Evolutionary conservation across 1,140 invertebrate genomes (phyloP).

Genomic region (Drosophila pruinosa): DNA sequence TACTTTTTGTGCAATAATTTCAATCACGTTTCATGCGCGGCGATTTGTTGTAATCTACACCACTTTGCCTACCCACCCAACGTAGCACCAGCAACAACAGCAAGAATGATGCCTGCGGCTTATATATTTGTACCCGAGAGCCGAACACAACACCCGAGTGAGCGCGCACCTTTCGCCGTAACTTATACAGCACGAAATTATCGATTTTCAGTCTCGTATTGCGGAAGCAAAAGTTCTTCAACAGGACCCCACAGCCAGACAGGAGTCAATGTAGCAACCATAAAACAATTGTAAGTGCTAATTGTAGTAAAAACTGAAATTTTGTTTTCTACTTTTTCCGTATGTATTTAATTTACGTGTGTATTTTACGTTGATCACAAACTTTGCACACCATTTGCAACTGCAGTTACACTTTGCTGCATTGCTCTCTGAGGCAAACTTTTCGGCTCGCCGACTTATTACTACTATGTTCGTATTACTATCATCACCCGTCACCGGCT

Average conservation of each 20-base stretch:
- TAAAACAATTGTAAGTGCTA: background rate
- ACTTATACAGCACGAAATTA: conserved; percentile 80
- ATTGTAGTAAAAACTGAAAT: background rate
- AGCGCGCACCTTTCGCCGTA: conserved; percentile 76
- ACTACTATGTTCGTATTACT: conserved; percentile 48
- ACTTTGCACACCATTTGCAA: conserved; percentile 19
- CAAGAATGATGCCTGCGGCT: conserved; percentile 7
- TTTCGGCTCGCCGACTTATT: conserved; percentile 48
- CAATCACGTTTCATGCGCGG: conserved; percentile 66
- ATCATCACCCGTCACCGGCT: conserved; percentile 75
- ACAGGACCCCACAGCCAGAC: conserved; percentile 51
- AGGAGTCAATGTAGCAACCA: conserved; percentile 4
- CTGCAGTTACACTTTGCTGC: conserved; percentile 33
- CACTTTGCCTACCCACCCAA: conserved; percentile 26
- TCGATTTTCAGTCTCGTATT: conserved; percentile 67
- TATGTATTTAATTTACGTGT: background rate
- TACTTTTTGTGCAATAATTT: conserved; percentile 76
- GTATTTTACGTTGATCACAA: conserved; percentile 9
- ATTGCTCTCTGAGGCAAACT: conserved; percentile 34
- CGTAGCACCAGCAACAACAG: conserved; percentile 9
- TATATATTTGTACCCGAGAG: conserved; percentile 25
- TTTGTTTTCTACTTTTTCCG: background rate
- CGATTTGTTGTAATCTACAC: conserved; percentile 47
- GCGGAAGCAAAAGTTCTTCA: conserved; percentile 64
- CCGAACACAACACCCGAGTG: conserved; percentile 34